Conservation (phyloP, 2,888 invertebrate species). For the Chouioia cunea region DNA sequence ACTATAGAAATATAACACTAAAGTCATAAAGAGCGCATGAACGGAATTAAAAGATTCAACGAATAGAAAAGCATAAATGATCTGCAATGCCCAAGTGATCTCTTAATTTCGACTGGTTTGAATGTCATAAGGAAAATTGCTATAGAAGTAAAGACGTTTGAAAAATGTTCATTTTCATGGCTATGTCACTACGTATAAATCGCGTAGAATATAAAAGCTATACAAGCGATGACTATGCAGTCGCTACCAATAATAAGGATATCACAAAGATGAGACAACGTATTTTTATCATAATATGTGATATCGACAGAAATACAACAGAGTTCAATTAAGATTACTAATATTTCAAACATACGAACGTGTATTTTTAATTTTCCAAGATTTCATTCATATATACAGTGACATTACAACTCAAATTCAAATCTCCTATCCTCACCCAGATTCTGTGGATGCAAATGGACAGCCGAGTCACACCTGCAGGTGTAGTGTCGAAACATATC, state of each 20-base stretch:
- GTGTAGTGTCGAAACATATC: too few relatives aligned
- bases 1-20: slow-evolving; percentile 57
- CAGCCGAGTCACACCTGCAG: too few relatives aligned
- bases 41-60: slow-evolving; percentile 52
- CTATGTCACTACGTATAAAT: too few relatives aligned
- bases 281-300: slow-evolving; percentile 44
- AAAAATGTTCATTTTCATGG: too few relatives aligned
- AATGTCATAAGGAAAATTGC: slow-evolving; percentile 54
- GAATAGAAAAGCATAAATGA: slow-evolving; percentile 47
- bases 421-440: too few relatives aligned
- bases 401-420: too few relatives aligned
- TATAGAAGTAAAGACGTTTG: slow-evolving; percentile 26
- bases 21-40: slow-evolving; percentile 52
- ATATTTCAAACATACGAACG: not conserved
- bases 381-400: too few relatives aligned
- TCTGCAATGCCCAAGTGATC: slow-evolving; percentile 54
- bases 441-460: too few relatives aligned
- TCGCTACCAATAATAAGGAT: slow-evolving; percentile 47
- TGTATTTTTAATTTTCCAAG: not conserved
- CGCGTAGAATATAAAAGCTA: too few relatives aligned
- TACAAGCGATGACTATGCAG: slow-evolving; percentile 9
- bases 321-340: too few relatives aligned
- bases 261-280: slow-evolving; percentile 46
- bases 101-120: slow-evolving; percentile 51
- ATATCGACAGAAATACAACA: too few relatives aligned